phyloP scores from a whole-genome alignment of 2,888 invertebrate species.

The Cremastobaeus sp. region DNA sequence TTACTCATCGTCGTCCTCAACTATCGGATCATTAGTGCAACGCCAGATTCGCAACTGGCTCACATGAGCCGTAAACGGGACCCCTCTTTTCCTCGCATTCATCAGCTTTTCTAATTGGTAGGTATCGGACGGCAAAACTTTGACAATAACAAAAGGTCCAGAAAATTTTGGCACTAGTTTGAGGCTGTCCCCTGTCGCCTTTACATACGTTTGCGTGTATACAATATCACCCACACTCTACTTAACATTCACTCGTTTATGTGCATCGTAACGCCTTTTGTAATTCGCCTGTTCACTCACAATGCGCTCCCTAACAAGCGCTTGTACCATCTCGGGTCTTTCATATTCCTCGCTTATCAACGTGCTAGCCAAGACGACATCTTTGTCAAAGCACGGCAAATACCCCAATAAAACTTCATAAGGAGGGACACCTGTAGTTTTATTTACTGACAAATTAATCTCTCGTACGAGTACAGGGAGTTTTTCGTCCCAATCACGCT shows the following conservation, averaged over 20 bases:
- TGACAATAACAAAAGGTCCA: conserved; percentile 21
- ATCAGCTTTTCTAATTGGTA: conserved; percentile 2
- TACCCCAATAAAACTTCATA: conserved; percentile 14
- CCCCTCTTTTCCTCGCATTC: not conserved
- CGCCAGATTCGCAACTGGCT: not conserved
- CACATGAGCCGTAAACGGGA: not conserved
- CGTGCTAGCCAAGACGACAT: not conserved
- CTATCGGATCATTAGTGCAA: not conserved
- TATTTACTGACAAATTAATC: not conserved
- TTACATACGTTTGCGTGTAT: conserved; percentile 3
- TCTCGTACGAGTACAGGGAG: not conserved
- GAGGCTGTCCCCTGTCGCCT: conserved; percentile 23
- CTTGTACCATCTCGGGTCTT: not conserved
- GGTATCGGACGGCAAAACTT: conserved; percentile 22
- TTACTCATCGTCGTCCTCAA: not conserved
- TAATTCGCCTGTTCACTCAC: conserved; percentile 31
- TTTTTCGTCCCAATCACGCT: not conserved
- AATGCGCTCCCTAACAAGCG: not conserved
- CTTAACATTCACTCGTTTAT: not conserved
- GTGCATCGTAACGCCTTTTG: conserved; percentile 1
- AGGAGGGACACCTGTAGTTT: conserved; percentile 2
- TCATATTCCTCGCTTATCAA: not conserved
- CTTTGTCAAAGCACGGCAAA: not conserved
- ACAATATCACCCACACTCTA: conserved; percentile 22
- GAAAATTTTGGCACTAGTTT: conserved; percentile 20